phyloP scores from a whole-genome alignment of 2,888 invertebrate genomes.

The Orthonevra nobilis region DNA sequence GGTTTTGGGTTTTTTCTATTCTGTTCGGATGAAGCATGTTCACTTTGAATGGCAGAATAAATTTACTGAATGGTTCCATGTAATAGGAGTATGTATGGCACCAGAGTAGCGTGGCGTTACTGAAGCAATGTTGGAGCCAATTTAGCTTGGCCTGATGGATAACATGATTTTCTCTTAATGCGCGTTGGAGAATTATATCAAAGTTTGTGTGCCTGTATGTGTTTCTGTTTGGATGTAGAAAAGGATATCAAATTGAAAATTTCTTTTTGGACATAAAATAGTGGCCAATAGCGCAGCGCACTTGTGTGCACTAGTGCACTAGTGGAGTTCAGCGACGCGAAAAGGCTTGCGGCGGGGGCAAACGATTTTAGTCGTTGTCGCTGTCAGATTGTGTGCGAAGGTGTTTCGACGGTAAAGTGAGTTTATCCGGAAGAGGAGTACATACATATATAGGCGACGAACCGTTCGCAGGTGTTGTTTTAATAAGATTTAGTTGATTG shows the following conservation, averaged over 20 bases:
- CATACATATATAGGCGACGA: slow-evolving; percentile 3
- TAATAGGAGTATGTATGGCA: background rate
- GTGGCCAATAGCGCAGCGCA: no score
- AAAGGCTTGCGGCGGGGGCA: background rate
- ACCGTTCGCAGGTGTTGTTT: slow-evolving; percentile 48
- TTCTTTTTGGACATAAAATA: slow-evolving; percentile 28
- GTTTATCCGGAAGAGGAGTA: slow-evolving; percentile 30
- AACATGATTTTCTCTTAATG: slow-evolving; percentile 68
- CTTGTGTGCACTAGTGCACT: slow-evolving; percentile 22
- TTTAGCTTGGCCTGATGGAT: slow-evolving; percentile 66
- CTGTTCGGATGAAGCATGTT: slow-evolving; percentile 2
- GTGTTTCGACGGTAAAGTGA: slow-evolving; percentile 18
- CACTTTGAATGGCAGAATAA: slow-evolving; percentile 61
- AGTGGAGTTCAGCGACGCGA: no score
- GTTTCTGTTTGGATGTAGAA: slow-evolving; percentile 6
- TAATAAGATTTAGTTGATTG: slow-evolving; percentile 62
- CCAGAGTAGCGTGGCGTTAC: slow-evolving; percentile 35
- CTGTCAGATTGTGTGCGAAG: slow-evolving; percentile 41
- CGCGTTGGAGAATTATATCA: slow-evolving; percentile 43
- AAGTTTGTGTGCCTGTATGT: background rate
- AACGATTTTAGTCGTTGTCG: background rate
- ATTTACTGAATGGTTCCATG: slow-evolving; percentile 50
- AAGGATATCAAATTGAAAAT: slow-evolving; percentile 54
- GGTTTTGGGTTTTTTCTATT: no score
- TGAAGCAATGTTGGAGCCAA: slow-evolving; percentile 56